Conservation (phyloP, 2,113 vertebrate species). For the Tamias sibiricus region DNA sequence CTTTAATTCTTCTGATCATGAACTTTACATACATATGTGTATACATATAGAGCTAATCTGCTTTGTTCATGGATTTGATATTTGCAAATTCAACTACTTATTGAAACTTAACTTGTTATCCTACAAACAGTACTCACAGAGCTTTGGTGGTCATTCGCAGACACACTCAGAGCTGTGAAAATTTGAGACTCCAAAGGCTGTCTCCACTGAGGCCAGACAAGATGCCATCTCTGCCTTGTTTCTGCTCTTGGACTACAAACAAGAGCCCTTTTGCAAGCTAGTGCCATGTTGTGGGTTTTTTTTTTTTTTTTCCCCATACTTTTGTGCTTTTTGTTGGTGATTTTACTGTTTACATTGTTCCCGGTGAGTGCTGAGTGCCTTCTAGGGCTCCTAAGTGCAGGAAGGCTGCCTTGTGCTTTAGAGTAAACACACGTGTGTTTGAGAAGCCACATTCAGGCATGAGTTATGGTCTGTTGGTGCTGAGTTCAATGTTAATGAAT, state of each 20-base stretch:
- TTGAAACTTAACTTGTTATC: not conserved
- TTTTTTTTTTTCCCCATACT: not conserved
- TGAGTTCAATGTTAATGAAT: not conserved
- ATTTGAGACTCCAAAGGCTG: not conserved
- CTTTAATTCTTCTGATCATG: not conserved
- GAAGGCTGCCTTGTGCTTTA: not conserved
- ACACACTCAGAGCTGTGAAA: not conserved
- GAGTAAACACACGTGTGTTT: rapidly evolving
- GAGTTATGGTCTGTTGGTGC: not conserved
- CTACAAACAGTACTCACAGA: not conserved
- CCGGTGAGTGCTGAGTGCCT: not conserved
- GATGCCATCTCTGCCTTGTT: not conserved
- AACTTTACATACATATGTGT: not conserved
- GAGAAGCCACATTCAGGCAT: not conserved
- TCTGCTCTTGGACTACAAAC: not conserved
- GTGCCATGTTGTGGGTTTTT: not conserved
- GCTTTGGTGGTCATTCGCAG: not conserved
- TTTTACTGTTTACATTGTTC: not conserved
- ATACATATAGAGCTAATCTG: not conserved
- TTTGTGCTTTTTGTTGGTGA: not conserved
- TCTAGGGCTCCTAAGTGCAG: not conserved
- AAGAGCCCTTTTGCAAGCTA: not conserved
- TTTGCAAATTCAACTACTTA: not conserved
- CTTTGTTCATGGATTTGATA: not conserved
- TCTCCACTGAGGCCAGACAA: not conserved